These are phyloP conservation scores for Ypsolopha scabrella DNA, from an alignment of 2,888 invertebrate species.

Conservation along the genomic window DNA sequence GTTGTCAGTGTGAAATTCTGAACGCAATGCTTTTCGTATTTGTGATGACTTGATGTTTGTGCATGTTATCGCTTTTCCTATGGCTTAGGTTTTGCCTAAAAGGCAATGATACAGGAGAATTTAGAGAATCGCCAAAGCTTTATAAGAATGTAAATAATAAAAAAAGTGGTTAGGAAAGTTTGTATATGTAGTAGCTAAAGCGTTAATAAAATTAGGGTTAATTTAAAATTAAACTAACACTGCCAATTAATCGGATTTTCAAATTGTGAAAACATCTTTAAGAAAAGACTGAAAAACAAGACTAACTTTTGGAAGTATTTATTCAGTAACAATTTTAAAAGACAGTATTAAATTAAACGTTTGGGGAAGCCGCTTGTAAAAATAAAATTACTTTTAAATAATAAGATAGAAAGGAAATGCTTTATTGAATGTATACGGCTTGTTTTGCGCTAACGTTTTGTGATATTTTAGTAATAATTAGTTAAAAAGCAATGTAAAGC, in stretches of 20 bases:
- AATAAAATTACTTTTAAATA: neutral
- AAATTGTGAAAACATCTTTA: conserved; percentile 8
- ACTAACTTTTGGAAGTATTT: conserved; percentile 22
- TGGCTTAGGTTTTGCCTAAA: too few species aligned
- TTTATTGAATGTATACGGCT: conserved; percentile 39
- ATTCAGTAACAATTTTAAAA: neutral
- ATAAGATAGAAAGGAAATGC: neutral
- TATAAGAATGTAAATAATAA: too few species aligned
- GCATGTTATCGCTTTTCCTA: too few species aligned
- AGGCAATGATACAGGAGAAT: too few species aligned
- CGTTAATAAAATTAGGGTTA: neutral
- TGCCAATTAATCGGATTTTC: conserved; percentile 19
- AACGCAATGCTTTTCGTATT: too few species aligned
- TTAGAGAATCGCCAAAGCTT: too few species aligned
- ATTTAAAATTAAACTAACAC: conserved; percentile 6
- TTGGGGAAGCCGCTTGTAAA: neutral
- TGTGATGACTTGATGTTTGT: too few species aligned
- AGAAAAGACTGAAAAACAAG: conserved; percentile 29
- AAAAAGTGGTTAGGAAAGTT: neutral
- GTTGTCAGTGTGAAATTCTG: too few species aligned
- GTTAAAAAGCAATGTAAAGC: neutral
- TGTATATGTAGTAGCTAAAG: conserved; percentile 3
- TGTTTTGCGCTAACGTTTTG: conserved; percentile 50
- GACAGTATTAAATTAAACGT: conserved; percentile 7
- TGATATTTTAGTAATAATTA: conserved; percentile 29